Base-by-base conservation (phyloP, 2,113 vertebrate genomes). In the Gasterosteus nipponicus region DNA sequence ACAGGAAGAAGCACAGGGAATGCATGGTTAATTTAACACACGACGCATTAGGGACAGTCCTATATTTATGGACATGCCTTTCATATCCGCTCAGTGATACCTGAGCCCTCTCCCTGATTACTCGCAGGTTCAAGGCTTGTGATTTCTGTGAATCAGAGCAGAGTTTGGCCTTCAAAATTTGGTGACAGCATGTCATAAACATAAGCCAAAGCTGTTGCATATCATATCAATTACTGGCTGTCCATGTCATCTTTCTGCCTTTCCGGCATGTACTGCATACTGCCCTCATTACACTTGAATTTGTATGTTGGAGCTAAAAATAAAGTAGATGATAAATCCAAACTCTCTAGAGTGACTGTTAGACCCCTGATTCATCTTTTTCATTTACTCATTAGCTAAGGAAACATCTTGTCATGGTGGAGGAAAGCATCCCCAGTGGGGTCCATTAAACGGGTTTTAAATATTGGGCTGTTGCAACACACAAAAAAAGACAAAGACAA, bases 191-290 rank as follows among this genome's bases (percentile, higher is more conserved):
- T n/a, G 56, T 14, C 61, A 78, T 74, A 64, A 71, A 44, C 61
- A 74, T 41, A 80, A 66, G 26, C 39, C 4, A 4, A 29, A 22
- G 57, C 47, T 22, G 78, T 88, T 81, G 71, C 75, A 26, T 26
- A 26, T 26, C 22, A 26, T 26, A 26, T 54, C 72, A 81, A 77
- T 74, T 44, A n/a, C 1, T 51, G 58, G 33, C 22, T 51, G 31
- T 53, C 62, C 12, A 19, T 26, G 60, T 42, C 18, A 61, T 73
- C 62, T 46, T 19, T 8, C 10, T 10, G 7, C 35, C 39, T 38
- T 64, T 39, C 15, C 57, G 54, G 42, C n/a, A 19, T 19, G 39
- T n/a, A n/a, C 14, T 19, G 31, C 15, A 53, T 38, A 22, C 66
- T 42, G 18, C 16, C 29, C 11, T 78, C 35, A 54, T 44, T 2